phyloP scores from a whole-genome alignment of 2,797 vertebrate species.

The Xenops minutus region DNA sequence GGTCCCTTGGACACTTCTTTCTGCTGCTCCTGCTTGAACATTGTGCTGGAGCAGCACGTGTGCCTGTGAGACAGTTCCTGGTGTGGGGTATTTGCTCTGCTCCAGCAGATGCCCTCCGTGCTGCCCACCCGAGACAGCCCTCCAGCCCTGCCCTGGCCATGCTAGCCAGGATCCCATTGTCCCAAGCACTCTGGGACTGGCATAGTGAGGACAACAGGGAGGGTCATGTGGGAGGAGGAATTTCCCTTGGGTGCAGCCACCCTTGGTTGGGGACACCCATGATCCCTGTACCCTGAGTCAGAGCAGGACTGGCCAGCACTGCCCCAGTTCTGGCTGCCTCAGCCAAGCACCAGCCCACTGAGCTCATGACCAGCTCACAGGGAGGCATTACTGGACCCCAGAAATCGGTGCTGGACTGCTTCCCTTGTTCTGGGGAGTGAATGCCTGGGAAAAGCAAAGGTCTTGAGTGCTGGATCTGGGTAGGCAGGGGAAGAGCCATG shows the following conservation, averaged over 20 bases:
- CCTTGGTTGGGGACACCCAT: background rate
- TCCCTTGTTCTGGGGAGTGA: background rate
- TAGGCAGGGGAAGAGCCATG: background rate
- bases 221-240: background rate
- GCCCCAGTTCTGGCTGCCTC: background rate
- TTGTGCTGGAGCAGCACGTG: background rate
- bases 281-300: background rate
- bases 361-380: background rate
- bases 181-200: background rate
- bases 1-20: background rate
- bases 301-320: background rate
- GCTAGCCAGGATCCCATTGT: background rate
- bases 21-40: background rate
- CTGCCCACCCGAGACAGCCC: background rate
- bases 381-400: background rate
- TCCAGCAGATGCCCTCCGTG: background rate
- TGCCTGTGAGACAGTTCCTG: background rate
- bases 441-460: background rate
- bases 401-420: accelerated
- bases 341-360: background rate
- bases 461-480: background rate
- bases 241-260: background rate
- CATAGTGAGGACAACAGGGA: background rate
- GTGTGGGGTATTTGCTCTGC: background rate
- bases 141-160: background rate